Evolutionary conservation across 2,797 vertebrate species (phyloP), one percentile per base, ranked within the genome.

Genomic region (Oceanodroma leucorhoa): DNA sequence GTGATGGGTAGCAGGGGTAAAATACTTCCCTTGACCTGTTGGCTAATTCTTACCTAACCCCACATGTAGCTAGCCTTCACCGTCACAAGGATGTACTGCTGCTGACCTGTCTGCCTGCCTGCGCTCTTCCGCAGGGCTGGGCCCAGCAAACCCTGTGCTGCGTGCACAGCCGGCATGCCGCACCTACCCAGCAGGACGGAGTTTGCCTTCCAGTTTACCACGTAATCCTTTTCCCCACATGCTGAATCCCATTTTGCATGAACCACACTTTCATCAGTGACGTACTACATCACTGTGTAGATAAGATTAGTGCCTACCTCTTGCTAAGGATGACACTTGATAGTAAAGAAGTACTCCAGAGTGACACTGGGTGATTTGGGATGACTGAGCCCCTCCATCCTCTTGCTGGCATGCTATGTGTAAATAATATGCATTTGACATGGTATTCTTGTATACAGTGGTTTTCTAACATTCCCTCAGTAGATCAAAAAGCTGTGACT

Each of bases 231-330:
- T 54, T 45, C 19, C 21, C 18, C 23, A 10, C 4, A 1, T 26
- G 53, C 69, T 60, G 77, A 62, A 90, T 81, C 50, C 14, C 19
- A 19, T 78, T 87, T 85, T 66, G 69, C 5, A 5, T 9, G 40
- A 73, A 53, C n/a, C 30, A 36, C 13, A 0, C 46, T 94, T 83
- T 43, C 27, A 48, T 75, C 69, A 46, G 40, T 36, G 57, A 22
- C 0, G 0, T n/a, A 41, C 48, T n/a, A 5, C 32, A 5, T 17
- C 7, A 5, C 55, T 48, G 24, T 11, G n/a, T 67, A 64, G 76
- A 54, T 85, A n/a, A 77, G 77, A 55, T 75, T 34, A 73, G n/a
- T 48, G 40, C 43, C 67, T 46, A 11, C 12, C 8, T 70, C 60
- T n/a, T 76, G 20, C 51, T 50, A 30, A 67, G 57, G 48, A 36